Percentiles rank a stretch among this genome's conserved stretches.
phyloP scores from a whole-genome alignment of 2,113 vertebrate species.

The Perca schrenkii region DNA sequence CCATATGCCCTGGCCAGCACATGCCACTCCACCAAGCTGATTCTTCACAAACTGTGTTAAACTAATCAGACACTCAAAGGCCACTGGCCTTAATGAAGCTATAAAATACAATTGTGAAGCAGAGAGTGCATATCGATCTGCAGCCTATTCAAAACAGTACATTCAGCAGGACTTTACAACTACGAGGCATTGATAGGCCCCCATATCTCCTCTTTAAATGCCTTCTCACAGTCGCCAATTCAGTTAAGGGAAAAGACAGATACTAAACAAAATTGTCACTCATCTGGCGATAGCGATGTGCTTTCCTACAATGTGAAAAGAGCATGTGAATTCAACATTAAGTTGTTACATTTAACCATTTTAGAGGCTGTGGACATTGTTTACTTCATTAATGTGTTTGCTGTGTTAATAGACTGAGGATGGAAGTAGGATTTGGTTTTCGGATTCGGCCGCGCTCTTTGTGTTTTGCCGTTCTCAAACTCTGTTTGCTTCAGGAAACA shows the following conservation, averaged over 20 bases:
- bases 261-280: background rate
- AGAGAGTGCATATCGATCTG: slow-evolving; percentile 30
- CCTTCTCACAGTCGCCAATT: background rate
- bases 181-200: background rate
- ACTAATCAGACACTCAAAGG: slow-evolving; percentile 51
- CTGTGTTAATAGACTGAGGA: too few relatives aligned
- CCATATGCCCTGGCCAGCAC: background rate
- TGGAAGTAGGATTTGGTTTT: too few relatives aligned
- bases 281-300: too few relatives aligned
- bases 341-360: too few relatives aligned
- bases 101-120: slow-evolving; percentile 36
- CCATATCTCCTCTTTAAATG: background rate
- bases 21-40: slow-evolving; percentile 7
- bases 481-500: too few relatives aligned
- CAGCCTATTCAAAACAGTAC: slow-evolving; percentile 9
- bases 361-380: too few relatives aligned
- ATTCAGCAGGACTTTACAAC: slow-evolving; percentile 33
- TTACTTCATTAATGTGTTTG: too few relatives aligned
- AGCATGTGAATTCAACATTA: too few relatives aligned
- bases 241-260: slow-evolving; percentile 3
- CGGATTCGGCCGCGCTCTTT: too few relatives aligned
- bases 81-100: slow-evolving; percentile 45
- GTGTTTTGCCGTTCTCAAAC: too few relatives aligned
- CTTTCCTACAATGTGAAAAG: too few relatives aligned
- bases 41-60: slow-evolving; percentile 33